Conservation (phyloP, 1,140 invertebrate genomes). For the Drosophila paulistorum region DNA sequence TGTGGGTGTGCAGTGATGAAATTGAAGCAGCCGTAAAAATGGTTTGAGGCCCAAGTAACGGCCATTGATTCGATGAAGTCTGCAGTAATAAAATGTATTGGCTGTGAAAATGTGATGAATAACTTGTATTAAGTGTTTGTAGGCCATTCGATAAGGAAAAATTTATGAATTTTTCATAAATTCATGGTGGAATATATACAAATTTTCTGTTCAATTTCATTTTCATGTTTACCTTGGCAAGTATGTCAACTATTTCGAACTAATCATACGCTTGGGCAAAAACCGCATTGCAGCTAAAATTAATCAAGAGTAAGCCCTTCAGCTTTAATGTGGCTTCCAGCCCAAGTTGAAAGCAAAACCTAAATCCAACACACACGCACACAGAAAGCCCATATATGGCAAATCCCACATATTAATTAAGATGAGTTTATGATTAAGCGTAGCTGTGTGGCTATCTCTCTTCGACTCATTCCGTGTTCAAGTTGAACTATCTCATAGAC, state of each 20-base stretch:
- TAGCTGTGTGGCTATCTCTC: constrained; percentile 32
- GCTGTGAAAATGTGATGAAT: constrained; percentile 9
- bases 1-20: neutral
- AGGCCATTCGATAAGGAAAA: neutral
- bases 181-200: neutral
- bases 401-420: constrained; percentile 69
- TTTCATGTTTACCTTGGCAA: neutral
- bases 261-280: constrained; percentile 8
- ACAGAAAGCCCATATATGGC: neutral
- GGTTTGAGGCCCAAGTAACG: constrained; percentile 2
- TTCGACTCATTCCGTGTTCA: neutral
- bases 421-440: constrained; percentile 72
- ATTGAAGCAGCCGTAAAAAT: constrained; percentile 1
- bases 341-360: neutral
- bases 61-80: constrained; percentile 13
- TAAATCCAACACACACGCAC: constrained; percentile 1
- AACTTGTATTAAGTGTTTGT: constrained; percentile 9
- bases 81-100: constrained; percentile 10
- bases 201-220: neutral
- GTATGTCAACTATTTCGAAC: neutral
- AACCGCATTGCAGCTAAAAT: constrained; percentile 36
- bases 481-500: constrained; percentile 3
- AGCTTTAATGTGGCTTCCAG: constrained; percentile 46
- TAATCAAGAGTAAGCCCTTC: constrained; percentile 48
- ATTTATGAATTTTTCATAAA: neutral